A percentile compares a stretch with the other conserved stretches of the same genome.
phyloP scores from a whole-genome alignment of 2,797 vertebrate genomes.

The Enteromius treurensis region DNA sequence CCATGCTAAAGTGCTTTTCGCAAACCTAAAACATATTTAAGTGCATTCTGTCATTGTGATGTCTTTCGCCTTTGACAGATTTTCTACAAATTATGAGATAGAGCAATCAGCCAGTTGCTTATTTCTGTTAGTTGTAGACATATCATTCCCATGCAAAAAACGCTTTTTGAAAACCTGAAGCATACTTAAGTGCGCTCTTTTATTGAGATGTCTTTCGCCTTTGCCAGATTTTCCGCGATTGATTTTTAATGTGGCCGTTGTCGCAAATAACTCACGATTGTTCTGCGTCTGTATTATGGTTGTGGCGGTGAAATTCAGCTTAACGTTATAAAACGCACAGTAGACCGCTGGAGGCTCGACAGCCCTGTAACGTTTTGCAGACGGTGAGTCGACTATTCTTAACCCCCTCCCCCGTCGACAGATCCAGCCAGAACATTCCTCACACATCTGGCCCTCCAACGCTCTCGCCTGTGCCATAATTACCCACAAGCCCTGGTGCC shows the following conservation, averaged over 20 bases:
- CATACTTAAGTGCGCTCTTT: not conserved
- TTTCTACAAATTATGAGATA: not conserved
- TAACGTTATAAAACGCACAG: constrained; percentile 74
- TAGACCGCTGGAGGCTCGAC: constrained; percentile 73
- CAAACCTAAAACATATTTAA: not conserved
- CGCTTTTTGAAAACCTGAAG: not conserved
- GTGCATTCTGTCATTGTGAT: not conserved
- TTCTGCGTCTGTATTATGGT: constrained; percentile 44
- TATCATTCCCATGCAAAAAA: not conserved
- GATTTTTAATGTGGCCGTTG: constrained; percentile 27
- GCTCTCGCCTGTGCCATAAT: constrained; percentile 74
- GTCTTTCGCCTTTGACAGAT: not conserved
- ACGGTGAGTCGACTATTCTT: constrained; percentile 73
- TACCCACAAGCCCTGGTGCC: constrained; percentile 79
- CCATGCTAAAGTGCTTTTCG: not conserved
- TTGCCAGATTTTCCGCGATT: not conserved
- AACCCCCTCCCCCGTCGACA: constrained; percentile 63
- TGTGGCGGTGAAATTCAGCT: constrained; percentile 58
- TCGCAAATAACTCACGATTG: constrained; percentile 37
- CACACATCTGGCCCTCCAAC: constrained; percentile 80
- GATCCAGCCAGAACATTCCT: constrained; percentile 82
- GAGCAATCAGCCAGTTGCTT: constrained; percentile 7
- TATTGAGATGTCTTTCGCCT: not conserved
- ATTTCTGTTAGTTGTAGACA: not conserved
- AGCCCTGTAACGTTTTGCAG: constrained; percentile 80